Evolutionary conservation across 2,113 vertebrate species (phyloP), one percentile per base, ranked within the genome.

Genomic region (Muscicapa adusta): DNA sequence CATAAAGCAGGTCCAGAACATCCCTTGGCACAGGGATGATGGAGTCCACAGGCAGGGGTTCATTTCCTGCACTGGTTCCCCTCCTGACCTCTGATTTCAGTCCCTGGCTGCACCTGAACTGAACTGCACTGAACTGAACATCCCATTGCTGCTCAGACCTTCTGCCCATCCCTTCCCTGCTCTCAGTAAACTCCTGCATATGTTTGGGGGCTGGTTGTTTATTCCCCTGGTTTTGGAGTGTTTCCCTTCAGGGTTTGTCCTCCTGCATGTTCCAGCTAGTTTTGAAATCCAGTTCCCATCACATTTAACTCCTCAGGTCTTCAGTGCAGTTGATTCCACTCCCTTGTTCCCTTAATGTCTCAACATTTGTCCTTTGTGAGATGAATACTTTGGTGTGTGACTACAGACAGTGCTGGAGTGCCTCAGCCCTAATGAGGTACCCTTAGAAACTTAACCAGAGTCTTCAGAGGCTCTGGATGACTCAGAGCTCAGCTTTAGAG

Each of bases 201-300:
- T 56, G 47, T 92, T 63, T 74, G 91, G 56, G 26, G 76, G 47
- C 60, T 89, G 75, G 40, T 87, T 74, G n/a, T 85, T 87, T 87
- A 91, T 87, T 73, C 93, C 33, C 5, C 58, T 8, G 3, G 17
- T 45, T 82, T 60, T 70, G 61, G 79, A 86, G 65, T 10, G 23
- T n/a, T 92, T 86, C 48, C 80, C 45, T 71, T 51, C 61, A 87
- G 65, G 79, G 67, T 80, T 92, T 5, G 0, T 84, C 68, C 26
- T 95, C 50, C 57, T 87, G n/a, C 80, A 6, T 72, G 88, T 72
- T 84, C 65, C 65, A 84, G 76, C 86, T 68, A 29, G 89, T 89
- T 95, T 72, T 43, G 43, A 76, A 94, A 96, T 77, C 76, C 65
- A 74, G 68, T 86, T 96, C 88, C 75, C 85, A 94, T 60, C 86